phyloP scores from a whole-genome alignment of 2,797 vertebrate genomes.

The Anabacerthia variegaticeps region DNA sequence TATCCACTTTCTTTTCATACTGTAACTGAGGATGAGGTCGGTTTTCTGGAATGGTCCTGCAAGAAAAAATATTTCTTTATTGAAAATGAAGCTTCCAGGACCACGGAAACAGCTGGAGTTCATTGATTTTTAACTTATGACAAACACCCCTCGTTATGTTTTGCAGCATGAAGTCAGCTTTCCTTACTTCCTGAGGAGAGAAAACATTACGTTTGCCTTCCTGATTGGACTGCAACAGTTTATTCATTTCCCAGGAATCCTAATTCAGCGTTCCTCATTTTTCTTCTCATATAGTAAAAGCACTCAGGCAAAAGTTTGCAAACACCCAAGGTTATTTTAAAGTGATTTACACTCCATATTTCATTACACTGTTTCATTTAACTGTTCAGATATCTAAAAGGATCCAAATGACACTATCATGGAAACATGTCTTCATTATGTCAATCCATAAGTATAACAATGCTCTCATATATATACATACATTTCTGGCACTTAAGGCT shows the following conservation, averaged over 20 bases:
- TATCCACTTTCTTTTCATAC: background rate
- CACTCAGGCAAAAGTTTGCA: background rate
- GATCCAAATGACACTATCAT: background rate
- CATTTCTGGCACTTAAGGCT: background rate
- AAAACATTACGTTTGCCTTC: background rate
- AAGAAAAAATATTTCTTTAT: background rate
- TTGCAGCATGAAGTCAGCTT: background rate
- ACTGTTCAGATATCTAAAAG: background rate
- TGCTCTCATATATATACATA: background rate
- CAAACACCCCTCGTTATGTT: background rate
- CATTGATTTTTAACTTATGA: background rate
- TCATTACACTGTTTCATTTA: background rate
- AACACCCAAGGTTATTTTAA: background rate
- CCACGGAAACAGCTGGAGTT: background rate
- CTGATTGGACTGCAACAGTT: background rate
- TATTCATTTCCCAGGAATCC: slow-evolving; percentile 1
- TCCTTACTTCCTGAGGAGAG: background rate
- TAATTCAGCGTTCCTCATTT: background rate
- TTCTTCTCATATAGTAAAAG: background rate
- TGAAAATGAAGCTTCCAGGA: background rate
- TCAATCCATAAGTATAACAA: background rate
- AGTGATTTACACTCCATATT: background rate
- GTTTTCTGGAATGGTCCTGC: background rate
- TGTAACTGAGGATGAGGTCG: background rate
- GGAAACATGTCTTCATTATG: background rate